Conservation (phyloP, 92 coral and sea anemone species). For the Bergia puertoricense region DNA sequence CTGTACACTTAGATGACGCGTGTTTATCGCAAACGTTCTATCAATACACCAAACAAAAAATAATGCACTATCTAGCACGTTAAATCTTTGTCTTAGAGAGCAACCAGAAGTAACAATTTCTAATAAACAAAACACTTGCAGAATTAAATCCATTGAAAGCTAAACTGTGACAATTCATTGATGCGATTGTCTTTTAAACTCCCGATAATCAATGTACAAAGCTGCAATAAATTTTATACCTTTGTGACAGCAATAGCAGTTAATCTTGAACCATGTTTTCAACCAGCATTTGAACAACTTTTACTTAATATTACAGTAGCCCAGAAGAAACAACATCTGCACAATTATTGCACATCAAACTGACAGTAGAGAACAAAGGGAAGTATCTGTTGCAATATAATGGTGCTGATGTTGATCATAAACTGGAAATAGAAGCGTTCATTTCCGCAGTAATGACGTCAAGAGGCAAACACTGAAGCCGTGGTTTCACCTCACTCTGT, state of each 20-base stretch:
- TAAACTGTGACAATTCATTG: not conserved
- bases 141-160: not conserved
- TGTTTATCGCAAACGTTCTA: too few relatives aligned
- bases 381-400: not conserved
- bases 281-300: not conserved
- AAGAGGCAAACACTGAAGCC: not conserved
- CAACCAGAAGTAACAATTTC: not conserved
- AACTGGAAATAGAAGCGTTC: not conserved
- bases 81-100: not conserved
- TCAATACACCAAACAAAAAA: too few relatives aligned
- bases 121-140: not conserved
- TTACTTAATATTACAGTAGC: not conserved
- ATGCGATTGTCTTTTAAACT: not conserved
- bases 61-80: not conserved
- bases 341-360: not conserved
- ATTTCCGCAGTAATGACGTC: not conserved
- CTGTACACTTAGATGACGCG: too few relatives aligned
- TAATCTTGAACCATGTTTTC: not conserved
- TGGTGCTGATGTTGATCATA: not conserved
- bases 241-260: not conserved
- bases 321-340: not conserved
- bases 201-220: not conserved
- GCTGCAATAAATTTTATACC: not conserved
- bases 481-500: slow-evolving; percentile 75
- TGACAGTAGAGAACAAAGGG: not conserved